Conservation (phyloP, 2,888 invertebrate genomes). For the Aleiodes testaceus region DNA sequence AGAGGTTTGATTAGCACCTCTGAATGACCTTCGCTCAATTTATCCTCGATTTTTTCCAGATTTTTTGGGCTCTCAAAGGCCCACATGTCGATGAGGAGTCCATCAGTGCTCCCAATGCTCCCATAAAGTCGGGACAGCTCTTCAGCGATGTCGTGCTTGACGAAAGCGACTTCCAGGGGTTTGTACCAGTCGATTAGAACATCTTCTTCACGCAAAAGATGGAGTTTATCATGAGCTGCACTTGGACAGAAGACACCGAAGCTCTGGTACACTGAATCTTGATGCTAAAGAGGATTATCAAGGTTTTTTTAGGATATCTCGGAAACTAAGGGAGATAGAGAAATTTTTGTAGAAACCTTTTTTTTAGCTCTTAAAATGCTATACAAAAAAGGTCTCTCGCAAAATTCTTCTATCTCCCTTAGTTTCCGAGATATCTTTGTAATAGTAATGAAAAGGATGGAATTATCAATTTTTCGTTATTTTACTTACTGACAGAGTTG, state of each 20-base stretch:
- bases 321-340: too few species aligned
- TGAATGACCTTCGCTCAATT: conserved; percentile 66
- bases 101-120: conserved; percentile 79
- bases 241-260: conserved; percentile 90
- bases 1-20: conserved; percentile 78
- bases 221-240: conserved; percentile 82
- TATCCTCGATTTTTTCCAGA: conserved; percentile 52
- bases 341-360: too few species aligned
- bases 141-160: conserved; percentile 86
- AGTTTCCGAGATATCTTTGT: too few species aligned
- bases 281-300: conserved; percentile 76
- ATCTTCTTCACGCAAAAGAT: conserved; percentile 84
- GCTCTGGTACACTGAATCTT: conserved; percentile 86
- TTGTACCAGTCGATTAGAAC: conserved; percentile 85
- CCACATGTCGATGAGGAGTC: conserved; percentile 87
- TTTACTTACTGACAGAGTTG: conserved; percentile 86
- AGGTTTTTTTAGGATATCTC: too few species aligned
- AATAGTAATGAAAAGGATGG: too few species aligned
- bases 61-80: conserved; percentile 78
- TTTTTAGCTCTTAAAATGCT: too few species aligned
- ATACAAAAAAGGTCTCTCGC: too few species aligned
- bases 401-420: too few species aligned
- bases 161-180: conserved; percentile 90
- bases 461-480: too few species aligned
- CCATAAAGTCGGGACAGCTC: conserved; percentile 84